phyloP scores from a whole-genome alignment of 2,797 vertebrate species.

The Nyctalus aviator region DNA sequence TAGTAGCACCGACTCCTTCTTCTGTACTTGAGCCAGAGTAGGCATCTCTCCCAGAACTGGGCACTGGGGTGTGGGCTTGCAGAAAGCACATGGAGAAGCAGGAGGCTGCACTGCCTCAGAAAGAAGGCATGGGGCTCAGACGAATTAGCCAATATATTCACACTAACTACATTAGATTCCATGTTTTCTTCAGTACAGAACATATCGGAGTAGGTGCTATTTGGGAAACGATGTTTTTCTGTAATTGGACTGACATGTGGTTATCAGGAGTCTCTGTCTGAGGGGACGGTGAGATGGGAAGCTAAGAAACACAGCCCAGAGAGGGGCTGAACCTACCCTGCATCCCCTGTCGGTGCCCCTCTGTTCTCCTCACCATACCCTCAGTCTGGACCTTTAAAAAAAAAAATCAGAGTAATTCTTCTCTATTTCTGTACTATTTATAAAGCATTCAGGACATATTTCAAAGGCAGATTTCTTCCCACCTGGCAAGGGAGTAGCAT shows the following conservation, averaged over 20 bases:
- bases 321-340: neutral
- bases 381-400: neutral
- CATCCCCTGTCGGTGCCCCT: neutral
- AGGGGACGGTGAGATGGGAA: neutral
- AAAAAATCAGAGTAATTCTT: neutral
- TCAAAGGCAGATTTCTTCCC: constrained; percentile 67
- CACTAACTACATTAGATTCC: constrained; percentile 6
- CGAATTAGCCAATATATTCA: constrained; percentile 57
- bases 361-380: neutral
- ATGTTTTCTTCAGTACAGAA: neutral
- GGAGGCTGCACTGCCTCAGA: neutral
- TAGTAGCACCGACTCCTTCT: neutral
- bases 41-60: constrained; percentile 51
- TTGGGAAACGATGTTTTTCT: neutral
- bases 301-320: neutral
- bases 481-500: constrained; percentile 55
- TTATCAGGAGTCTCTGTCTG: neutral
- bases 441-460: constrained; percentile 46
- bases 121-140: neutral
- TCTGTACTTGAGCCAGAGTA: constrained; percentile 24
- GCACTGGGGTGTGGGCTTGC: neutral
- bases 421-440: constrained; percentile 24
- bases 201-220: neutral
- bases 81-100: neutral
- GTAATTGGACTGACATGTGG: neutral